Base-by-base conservation (phyloP, 2,113 vertebrate genomes). In the Salvator merianae region DNA sequence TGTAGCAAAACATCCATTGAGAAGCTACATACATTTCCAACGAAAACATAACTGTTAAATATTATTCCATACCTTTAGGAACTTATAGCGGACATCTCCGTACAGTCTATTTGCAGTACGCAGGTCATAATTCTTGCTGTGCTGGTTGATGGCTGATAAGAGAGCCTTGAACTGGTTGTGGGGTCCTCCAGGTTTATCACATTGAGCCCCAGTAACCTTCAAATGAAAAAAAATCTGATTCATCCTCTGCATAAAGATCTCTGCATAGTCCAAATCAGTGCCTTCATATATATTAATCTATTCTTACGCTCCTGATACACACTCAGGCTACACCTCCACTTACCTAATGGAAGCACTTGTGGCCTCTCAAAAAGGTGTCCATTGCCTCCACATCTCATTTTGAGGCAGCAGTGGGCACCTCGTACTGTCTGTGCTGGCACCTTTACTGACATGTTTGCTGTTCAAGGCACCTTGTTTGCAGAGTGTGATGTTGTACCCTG, bases 71-170 rank as follows among this genome's bases (percentile, higher is more conserved):
- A 96, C 95, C 55, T 84, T 86, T 36, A 68, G 82, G 90, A 96
- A 95, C 62, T 89, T 84, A 3, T 90, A 87, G 0, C 82, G 90
- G 87, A 94, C 92, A 87, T 96, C 95, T 34, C 86, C 94, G 16
- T 94, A 96, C 65, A 96, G 62, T 36, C 91, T 86, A 1, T 90
- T 96, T 73, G 95, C 92, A 62, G 88, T 93, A 92, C 89, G 95
- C 83, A 97, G 92, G 26, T 89, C 1, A 36, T 93, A 93, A 12
- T 91, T 88, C 59, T 89, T 84, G 65, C 90, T 94, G 13, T 89
- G 90, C 68, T 92, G 86, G 77, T 93, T 94, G 80, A 96, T 92
- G 90, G 93, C 91, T 40, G 87, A 87, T 59, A 90, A 92, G 30
- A 96, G 91, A 3, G 38, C 82, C 83, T 94, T 93, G 89, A 96